Percentiles rank a stretch among this genome's conserved stretches.
phyloP scores from a whole-genome alignment of 2,797 vertebrate genomes.

The Sebastes steindachneri region DNA sequence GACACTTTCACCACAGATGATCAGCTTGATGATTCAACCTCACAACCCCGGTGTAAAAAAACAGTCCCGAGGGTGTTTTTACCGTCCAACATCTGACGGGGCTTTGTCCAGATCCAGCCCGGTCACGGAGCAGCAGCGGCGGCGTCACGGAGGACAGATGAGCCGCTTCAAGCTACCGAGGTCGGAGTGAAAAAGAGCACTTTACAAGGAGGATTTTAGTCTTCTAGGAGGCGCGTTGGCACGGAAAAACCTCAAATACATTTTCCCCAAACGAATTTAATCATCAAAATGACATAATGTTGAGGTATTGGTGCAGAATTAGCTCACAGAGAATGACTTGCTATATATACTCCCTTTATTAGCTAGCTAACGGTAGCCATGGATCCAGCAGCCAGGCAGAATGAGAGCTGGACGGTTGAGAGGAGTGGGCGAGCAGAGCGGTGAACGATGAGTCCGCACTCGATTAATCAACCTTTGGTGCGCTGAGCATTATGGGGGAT shows the following conservation, averaged over 20 bases:
- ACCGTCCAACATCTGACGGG: constrained; percentile 66
- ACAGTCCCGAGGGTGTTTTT: not conserved
- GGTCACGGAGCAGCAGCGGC: constrained; percentile 1
- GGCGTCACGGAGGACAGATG: constrained; percentile 36
- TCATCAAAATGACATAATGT: not conserved
- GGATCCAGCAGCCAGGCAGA: constrained; percentile 22
- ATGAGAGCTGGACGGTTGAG: constrained; percentile 47
- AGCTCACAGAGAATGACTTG: not conserved
- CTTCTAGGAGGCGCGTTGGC: not conserved
- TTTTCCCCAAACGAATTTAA: not conserved
- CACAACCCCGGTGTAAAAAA: constrained; percentile 5
- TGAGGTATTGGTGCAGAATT: not conserved
- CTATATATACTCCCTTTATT: constrained; percentile 3
- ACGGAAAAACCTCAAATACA: constrained; percentile 2
- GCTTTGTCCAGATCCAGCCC: constrained; percentile 61
- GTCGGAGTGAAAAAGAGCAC: constrained; percentile 36
- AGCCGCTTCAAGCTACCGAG: constrained; percentile 43
- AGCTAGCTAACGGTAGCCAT: constrained; percentile 58
- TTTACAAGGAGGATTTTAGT: not conserved
- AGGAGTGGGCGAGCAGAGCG: constrained; percentile 20
- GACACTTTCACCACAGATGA: constrained; percentile 18
- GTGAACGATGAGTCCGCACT: constrained; percentile 10
- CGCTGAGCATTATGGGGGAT: constrained; percentile 49
- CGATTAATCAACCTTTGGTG: constrained; percentile 26
- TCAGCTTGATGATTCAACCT: constrained; percentile 12